These are phyloP conservation scores for Opisthocomus hoazin DNA, from an alignment of 2,113 vertebrate species.

Conservation along the genomic window DNA sequence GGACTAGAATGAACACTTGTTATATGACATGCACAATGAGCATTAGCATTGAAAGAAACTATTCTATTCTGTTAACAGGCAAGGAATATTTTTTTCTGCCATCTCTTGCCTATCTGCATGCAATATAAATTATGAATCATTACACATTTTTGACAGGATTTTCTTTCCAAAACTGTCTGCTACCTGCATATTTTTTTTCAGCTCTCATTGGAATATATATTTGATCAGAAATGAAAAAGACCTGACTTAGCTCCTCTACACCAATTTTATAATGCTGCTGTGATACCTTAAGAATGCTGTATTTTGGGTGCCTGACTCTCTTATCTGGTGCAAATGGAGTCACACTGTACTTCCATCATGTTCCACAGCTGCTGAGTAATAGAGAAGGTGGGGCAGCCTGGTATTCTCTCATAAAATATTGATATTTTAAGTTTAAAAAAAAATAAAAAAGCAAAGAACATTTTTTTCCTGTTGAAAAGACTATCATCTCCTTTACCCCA, in stretches of 20 bases:
- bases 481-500: fast-evolving
- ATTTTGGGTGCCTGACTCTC: not conserved
- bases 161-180: not conserved
- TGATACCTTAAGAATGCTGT: not conserved
- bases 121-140: not conserved
- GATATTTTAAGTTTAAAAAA: not conserved
- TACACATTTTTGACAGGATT: not conserved
- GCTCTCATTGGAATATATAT: not conserved
- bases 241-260: not conserved
- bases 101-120: not conserved
- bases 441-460: not conserved
- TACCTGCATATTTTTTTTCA: not conserved
- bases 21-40: not conserved
- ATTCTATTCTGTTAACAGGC: not conserved
- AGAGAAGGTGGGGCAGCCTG: not conserved
- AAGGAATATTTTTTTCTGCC: not conserved
- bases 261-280: not conserved
- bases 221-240: not conserved
- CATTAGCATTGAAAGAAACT: not conserved
- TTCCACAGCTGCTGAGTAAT: not conserved
- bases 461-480: not conserved
- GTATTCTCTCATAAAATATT: not conserved
- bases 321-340: not conserved
- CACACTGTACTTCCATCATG: not conserved
- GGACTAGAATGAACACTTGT: not conserved